Conservation (phyloP, 2,113 vertebrate species). For the Phyllostomus discolor region DNA sequence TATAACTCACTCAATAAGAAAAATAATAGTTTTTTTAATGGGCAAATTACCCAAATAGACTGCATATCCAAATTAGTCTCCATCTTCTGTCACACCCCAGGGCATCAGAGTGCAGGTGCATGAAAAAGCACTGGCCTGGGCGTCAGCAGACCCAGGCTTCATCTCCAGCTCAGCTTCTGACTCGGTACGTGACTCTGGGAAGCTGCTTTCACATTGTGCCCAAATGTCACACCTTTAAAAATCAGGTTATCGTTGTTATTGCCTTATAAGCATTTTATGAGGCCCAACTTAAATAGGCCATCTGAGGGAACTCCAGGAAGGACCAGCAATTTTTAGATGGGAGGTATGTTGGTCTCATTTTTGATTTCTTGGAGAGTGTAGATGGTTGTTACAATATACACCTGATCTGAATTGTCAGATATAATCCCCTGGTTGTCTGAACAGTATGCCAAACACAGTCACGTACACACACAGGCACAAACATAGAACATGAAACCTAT, state of each 20-base stretch:
- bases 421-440: neutral
- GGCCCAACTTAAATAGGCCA: neutral
- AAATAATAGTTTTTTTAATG: neutral
- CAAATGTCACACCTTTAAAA: neutral
- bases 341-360: neutral
- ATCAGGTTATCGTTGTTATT: neutral
- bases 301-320: neutral
- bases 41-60: neutral
- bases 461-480: neutral
- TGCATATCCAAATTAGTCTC: neutral
- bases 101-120: neutral
- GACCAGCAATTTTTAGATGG: neutral
- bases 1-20: neutral
- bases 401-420: neutral
- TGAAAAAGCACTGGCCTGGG: too few relatives aligned
- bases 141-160: neutral
- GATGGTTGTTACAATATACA: neutral
- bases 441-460: neutral
- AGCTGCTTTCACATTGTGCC: neutral
- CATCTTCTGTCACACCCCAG: neutral
- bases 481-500: neutral
- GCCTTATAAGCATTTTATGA: neutral
- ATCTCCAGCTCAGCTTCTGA: neutral
- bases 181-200: neutral
- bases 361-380: neutral